These are phyloP conservation scores for Rissa tridactyla DNA, from an alignment of 2,113 vertebrate genomes.

Conservation along the genomic window DNA sequence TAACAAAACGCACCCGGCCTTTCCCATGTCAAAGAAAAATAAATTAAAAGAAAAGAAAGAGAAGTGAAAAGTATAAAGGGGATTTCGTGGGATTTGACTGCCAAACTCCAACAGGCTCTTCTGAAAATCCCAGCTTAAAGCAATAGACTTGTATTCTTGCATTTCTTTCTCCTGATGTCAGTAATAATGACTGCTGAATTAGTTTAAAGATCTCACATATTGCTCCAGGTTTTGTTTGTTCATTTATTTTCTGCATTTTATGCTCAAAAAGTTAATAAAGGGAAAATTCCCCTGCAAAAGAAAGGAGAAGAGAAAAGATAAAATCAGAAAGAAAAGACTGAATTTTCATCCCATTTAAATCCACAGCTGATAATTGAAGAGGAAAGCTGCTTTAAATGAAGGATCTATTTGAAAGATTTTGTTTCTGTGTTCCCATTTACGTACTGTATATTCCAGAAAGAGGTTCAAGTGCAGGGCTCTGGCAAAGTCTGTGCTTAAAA, in stretches of 20 bases:
- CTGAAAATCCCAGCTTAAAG: constrained; percentile 65
- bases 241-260: constrained; percentile 24
- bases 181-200: constrained; percentile 36
- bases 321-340: constrained; percentile 1
- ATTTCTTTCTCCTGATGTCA: constrained; percentile 61
- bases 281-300: not conserved
- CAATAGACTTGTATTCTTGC: constrained; percentile 31
- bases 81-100: constrained; percentile 53
- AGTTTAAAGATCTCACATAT: constrained; percentile 1
- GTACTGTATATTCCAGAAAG: not conserved
- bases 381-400: constrained; percentile 59
- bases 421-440: not conserved
- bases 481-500: not conserved
- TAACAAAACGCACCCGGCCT: not conserved
- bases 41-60: constrained; percentile 42
- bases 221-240: constrained; percentile 43
- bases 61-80: constrained; percentile 47
- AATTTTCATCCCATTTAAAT: constrained; percentile 10
- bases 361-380: constrained; percentile 22
- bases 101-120: constrained; percentile 51
- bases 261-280: constrained; percentile 42
- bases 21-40: constrained; percentile 11
- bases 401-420: not conserved
- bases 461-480: constrained; percentile 9
- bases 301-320: not conserved